Evolutionary conservation across 2,797 vertebrate species (phyloP).

Genomic region (Scolopax bukidnonensis): DNA sequence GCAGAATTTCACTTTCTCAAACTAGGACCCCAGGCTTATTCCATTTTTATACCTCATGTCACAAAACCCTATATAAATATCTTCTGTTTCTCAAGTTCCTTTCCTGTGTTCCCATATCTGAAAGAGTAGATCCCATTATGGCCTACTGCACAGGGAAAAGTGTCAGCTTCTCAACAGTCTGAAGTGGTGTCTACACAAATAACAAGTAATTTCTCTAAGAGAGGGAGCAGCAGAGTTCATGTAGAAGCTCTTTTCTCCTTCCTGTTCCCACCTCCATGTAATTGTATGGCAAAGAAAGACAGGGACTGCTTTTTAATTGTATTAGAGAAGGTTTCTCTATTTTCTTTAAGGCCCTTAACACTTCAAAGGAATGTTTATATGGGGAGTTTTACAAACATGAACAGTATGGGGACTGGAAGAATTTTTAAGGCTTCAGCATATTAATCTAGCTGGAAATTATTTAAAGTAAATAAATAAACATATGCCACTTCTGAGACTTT

Average conservation of each 20-base stretch:
- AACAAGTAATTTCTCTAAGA: background rate
- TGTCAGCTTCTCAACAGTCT: background rate
- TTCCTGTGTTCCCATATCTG: background rate
- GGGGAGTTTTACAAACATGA: background rate
- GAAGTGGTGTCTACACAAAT: background rate
- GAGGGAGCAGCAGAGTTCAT: background rate
- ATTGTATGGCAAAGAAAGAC: background rate
- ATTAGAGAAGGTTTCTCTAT: background rate
- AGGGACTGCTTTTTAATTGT: background rate
- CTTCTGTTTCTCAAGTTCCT: background rate
- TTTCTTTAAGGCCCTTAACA: background rate
- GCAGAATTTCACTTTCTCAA: background rate
- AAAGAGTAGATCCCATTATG: background rate
- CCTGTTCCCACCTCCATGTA: fast-evolving
- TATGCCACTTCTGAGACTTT: background rate
- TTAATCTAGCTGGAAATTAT: background rate
- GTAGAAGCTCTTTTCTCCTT: background rate
- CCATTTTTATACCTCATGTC: background rate
- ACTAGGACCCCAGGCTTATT: background rate
- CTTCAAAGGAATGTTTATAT: background rate
- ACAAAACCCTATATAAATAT: background rate
- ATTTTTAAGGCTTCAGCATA: background rate
- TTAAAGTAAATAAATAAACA: slow-evolving; percentile 16
- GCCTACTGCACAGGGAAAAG: background rate
- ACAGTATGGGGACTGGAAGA: background rate